Conservation (phyloP, 2,888 invertebrate species). For the Brachycybe producta region DNA sequence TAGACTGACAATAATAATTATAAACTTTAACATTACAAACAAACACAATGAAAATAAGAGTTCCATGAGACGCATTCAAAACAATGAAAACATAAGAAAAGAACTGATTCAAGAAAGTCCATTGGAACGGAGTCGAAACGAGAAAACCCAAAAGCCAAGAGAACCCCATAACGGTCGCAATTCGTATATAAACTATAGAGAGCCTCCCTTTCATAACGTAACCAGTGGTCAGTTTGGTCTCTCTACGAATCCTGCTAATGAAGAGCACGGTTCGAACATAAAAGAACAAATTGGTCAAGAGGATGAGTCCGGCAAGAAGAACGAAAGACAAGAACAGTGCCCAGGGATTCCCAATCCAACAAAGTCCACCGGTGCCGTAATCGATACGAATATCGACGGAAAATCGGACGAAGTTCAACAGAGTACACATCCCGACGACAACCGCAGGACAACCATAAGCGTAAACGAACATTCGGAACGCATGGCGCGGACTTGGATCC, state of each 20-base stretch:
- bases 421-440: constrained; percentile 28
- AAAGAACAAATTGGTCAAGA: constrained; percentile 24
- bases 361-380: constrained; percentile 23
- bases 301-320: constrained; percentile 23
- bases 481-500: no score
- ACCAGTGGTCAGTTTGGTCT: constrained; percentile 9
- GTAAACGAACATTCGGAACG: no score
- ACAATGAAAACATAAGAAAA: constrained; percentile 26
- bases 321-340: constrained; percentile 26
- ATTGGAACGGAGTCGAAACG: constrained; percentile 16
- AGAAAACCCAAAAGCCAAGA: constrained; percentile 28
- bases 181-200: constrained; percentile 24
- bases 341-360: constrained; percentile 25
- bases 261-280: constrained; percentile 24
- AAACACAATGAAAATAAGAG: constrained; percentile 26
- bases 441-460: constrained; percentile 32
- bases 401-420: constrained; percentile 27
- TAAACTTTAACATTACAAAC: constrained; percentile 23
- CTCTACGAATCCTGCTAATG: constrained; percentile 20
- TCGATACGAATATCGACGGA: constrained; percentile 18
- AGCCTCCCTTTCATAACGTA: constrained; percentile 20
- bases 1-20: constrained; percentile 19
- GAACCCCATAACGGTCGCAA: constrained; percentile 27
- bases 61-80: constrained; percentile 25
- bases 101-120: constrained; percentile 12